Evolutionary conservation across 2,797 vertebrate genomes (phyloP).

Genomic region (Rhincodon typus): DNA sequence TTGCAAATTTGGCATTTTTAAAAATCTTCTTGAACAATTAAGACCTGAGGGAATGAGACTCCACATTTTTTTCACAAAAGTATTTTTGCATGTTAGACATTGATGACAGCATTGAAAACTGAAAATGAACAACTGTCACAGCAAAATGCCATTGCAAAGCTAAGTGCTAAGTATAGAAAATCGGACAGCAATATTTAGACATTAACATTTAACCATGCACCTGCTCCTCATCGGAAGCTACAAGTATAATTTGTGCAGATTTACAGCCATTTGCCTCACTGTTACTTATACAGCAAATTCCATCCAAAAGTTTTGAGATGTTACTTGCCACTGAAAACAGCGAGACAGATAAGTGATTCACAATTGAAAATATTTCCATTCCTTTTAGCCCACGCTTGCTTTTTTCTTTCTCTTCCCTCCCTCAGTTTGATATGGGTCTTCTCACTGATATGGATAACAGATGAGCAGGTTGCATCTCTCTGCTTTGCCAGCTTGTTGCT

Average conservation of each 20-base stretch:
- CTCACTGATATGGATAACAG: not conserved
- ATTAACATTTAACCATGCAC: not conserved
- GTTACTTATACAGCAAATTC: not conserved
- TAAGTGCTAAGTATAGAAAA: not conserved
- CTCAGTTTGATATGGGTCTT: not conserved
- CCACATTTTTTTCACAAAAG: not conserved
- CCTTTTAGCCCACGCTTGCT: not conserved
- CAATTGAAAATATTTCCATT: not conserved
- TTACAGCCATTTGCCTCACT: not conserved
- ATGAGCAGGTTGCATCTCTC: not conserved
- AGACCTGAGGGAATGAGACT: not conserved
- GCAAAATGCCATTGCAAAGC: not conserved
- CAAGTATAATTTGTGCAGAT: too few species aligned
- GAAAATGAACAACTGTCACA: not conserved
- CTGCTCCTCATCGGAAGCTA: not conserved
- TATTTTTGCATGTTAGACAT: not conserved
- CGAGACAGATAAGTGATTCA: not conserved
- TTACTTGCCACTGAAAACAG: not conserved
- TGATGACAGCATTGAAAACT: not conserved
- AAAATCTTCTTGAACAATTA: too few species aligned
- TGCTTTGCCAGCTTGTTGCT: not conserved
- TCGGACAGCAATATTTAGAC: not conserved
- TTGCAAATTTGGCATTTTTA: too few species aligned
- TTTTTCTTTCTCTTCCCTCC: not conserved
- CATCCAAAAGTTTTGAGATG: not conserved